phyloP scores from a whole-genome alignment of 2,113 vertebrate genomes.

The Argyrosomus japonicus region DNA sequence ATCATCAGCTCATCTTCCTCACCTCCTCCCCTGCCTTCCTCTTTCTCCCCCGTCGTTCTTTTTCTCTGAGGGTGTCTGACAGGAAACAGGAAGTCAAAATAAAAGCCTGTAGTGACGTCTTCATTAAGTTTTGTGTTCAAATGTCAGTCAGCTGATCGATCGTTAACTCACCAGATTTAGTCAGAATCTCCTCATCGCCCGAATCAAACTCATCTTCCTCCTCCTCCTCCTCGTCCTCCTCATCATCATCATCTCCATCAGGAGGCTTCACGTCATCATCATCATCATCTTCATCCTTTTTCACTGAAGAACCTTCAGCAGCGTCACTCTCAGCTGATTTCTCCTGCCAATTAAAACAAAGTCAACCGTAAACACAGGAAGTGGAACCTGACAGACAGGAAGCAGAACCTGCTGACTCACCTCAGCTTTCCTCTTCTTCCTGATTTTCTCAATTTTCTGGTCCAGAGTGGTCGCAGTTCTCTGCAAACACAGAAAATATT shows the following conservation, averaged over 20 bases:
- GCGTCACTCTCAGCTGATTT: slow-evolving; percentile 69
- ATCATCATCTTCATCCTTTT: slow-evolving; percentile 46
- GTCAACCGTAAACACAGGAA: not conserved
- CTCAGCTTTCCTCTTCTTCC: slow-evolving; percentile 90
- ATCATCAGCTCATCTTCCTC: slow-evolving; percentile 18
- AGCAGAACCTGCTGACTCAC: slow-evolving; percentile 68
- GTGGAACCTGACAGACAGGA: not conserved
- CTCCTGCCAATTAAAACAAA: slow-evolving; percentile 79
- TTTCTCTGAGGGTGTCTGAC: slow-evolving; percentile 91
- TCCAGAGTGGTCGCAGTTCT: slow-evolving; percentile 91
- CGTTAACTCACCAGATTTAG: slow-evolving; percentile 88
- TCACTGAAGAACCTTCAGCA: slow-evolving; percentile 3
- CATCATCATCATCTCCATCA: slow-evolving; percentile 37
- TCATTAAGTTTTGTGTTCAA: no score
- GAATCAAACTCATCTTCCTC: slow-evolving; percentile 87
- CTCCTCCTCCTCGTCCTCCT: slow-evolving; percentile 66
- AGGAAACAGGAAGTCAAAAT: slow-evolving; percentile 19
- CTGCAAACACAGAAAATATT: slow-evolving; percentile 73
- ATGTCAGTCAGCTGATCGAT: no score
- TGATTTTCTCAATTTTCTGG: slow-evolving; percentile 95
- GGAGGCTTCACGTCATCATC: slow-evolving; percentile 56
- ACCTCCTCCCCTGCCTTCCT: slow-evolving; percentile 81
- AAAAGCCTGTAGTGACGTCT: not conserved
- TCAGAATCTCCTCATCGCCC: slow-evolving; percentile 89
- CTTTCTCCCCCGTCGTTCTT: slow-evolving; percentile 82